Conservation (phyloP, 2,113 vertebrate genomes). For the Anguilla rostrata region DNA sequence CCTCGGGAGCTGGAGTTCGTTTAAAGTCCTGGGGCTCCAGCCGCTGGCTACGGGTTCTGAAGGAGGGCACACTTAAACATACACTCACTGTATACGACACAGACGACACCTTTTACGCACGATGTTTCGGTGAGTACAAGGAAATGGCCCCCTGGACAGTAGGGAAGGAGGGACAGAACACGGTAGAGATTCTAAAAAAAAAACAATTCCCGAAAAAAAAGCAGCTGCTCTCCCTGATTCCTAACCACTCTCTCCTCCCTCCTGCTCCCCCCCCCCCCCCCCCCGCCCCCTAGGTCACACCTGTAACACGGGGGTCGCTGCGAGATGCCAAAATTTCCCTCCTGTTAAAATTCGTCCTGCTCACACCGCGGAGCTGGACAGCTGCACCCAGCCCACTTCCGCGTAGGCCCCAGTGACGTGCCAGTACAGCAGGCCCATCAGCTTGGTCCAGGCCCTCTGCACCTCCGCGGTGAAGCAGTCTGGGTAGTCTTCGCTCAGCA, state of each 20-base stretch:
- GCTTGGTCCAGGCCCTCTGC: slow-evolving; percentile 88
- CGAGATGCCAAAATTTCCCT: slow-evolving; percentile 10
- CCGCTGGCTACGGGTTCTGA: slow-evolving; percentile 39
- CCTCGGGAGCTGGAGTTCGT: neutral
- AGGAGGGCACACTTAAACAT: slow-evolving; percentile 51
- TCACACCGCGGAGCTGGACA: slow-evolving; percentile 89
- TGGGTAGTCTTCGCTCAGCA: slow-evolving; percentile 84
- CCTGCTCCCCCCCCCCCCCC: slow-evolving; percentile 42
- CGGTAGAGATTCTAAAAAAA: slow-evolving; percentile 45
- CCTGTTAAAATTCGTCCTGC: slow-evolving; percentile 9
- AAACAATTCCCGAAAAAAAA: neutral
- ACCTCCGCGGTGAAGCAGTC: slow-evolving; percentile 85
- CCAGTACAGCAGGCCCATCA: slow-evolving; percentile 84
- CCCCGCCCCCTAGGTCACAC: neutral
- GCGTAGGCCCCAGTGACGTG: slow-evolving; percentile 90
- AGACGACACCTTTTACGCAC: slow-evolving; percentile 40
- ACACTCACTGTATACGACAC: slow-evolving; percentile 50
- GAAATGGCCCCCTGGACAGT: neutral
- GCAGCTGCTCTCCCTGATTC: neutral
- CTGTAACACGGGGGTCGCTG: neutral
- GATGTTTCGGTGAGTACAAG: slow-evolving; percentile 13
- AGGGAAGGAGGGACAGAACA: slow-evolving; percentile 46
- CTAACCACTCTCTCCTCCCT: slow-evolving; percentile 19
- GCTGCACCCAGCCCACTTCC: slow-evolving; percentile 93
- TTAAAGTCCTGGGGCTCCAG: slow-evolving; percentile 25